Evolutionary conservation across 64 coral and sea anemone species (phyloP), one percentile per base, ranked within the genome.

Genomic region (Astreopora myriophthalma): DNA sequence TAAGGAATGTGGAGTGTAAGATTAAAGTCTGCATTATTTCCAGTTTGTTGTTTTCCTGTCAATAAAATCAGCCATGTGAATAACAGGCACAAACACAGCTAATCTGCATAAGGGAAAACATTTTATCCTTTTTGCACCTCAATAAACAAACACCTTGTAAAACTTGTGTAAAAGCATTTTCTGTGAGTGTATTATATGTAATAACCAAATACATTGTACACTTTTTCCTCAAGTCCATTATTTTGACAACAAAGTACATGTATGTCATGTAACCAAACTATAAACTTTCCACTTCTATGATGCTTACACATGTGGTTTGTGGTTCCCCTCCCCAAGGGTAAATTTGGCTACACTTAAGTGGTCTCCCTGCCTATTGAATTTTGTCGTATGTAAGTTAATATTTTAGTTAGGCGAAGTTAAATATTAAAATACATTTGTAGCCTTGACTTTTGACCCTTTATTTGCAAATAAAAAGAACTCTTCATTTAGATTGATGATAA

Each of bases 11-110:
- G 34, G 65, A 34, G 60, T 93, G 84, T 26, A 93, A 34, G 8
- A 93, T 74, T 28, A 93, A 44, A n/a, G 62, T 61, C 68, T 93
- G 84, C 85, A 87, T 64, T 70, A 93, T 87, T 67, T 93, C 91
- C 28, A 77, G 27, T 73, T 89, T 89, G 68, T 89, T 89, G 87
- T 65, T 89, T 71, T 69, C 84, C 91, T 85, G 31, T 93, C 17
- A 23, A 23, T 27, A 24, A 26, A 66, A 24, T 24, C 5, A 66
- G 6, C 39, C 39, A 42, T 42, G 39, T 66, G 20, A 66, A 26
- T 8, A 20, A 66, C 23, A 26, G 24, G 20, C 24, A 66, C 20
- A 7, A 66, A 23, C 6, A 7, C 62, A 66, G 6, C 62, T 23
- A 20, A 61, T 61, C 57, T 20, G 57, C 57, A 61, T 61, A 20